Conservation (phyloP, 2,113 vertebrate genomes). For the Corydoras maculifer region DNA sequence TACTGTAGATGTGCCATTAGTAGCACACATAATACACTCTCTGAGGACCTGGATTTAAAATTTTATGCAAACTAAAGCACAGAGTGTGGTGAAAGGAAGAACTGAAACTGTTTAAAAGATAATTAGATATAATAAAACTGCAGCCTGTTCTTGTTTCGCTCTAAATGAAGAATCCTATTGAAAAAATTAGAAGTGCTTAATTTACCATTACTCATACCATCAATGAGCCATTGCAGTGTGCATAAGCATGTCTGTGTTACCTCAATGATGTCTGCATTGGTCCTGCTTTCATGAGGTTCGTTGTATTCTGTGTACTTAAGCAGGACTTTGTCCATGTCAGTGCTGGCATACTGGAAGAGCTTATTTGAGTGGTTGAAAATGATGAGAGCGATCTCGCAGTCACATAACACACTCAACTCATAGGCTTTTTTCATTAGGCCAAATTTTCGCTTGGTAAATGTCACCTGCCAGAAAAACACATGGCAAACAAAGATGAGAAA, state of each 20-base stretch:
- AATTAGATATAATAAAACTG: too few species aligned
- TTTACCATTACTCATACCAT: too few species aligned
- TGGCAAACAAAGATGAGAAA: conserved; percentile 52
- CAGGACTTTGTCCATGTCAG: conserved; percentile 87
- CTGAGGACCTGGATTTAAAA: too few species aligned
- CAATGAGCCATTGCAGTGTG: not conserved
- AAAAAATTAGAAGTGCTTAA: too few species aligned
- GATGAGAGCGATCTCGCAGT: conserved; percentile 83
- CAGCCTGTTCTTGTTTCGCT: too few species aligned
- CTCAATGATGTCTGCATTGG: conserved; percentile 83
- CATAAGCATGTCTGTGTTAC: conserved; percentile 46
- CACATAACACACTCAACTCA: conserved; percentile 77
- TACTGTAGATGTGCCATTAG: too few species aligned
- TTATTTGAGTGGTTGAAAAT: conserved; percentile 87
- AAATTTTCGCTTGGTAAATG: conserved; percentile 79
- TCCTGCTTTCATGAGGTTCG: conserved; percentile 80
- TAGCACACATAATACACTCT: too few species aligned
- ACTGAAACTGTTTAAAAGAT: too few species aligned
- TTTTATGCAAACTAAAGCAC: too few species aligned
- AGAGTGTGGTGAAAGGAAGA: too few species aligned
- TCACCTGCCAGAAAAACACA: conserved; percentile 66
- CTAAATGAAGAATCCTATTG: too few species aligned
- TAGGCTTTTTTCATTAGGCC: conserved; percentile 84
- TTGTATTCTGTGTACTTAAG: conserved; percentile 88
- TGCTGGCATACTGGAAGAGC: conserved; percentile 85